Percentiles rank a stretch among this genome's conserved stretches.
These are phyloP conservation scores for Drosophila orena DNA, from an alignment of 1,140 invertebrate species.

Conservation along the genomic window DNA sequence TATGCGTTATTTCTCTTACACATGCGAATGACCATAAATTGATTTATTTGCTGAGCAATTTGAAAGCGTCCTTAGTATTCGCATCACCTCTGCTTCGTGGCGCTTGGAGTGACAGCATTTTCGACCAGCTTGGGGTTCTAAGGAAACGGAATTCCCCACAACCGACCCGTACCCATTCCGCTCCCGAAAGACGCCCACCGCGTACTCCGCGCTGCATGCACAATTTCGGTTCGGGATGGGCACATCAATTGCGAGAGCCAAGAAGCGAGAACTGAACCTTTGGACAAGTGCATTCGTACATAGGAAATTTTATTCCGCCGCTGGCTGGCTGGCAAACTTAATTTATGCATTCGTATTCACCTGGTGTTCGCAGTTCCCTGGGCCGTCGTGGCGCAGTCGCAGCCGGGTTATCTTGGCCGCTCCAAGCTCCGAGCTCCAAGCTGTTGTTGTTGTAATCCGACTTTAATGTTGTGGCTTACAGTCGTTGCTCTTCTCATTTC, in stretches of 20 bases:
- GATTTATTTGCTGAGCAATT: neutral
- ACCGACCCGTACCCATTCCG: conserved; percentile 40
- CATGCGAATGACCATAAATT: neutral
- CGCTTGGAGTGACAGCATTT: conserved; percentile 17
- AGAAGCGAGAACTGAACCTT: conserved; percentile 45
- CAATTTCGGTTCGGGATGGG: conserved; percentile 51
- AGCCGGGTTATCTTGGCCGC: conserved; percentile 21
- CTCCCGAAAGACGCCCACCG: conserved; percentile 16
- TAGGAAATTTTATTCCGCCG: conserved; percentile 69
- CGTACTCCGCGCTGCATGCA: conserved; percentile 64
- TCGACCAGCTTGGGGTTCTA: neutral
- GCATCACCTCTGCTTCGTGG: conserved; percentile 2
- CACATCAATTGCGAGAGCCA: conserved; percentile 22
- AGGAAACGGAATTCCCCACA: conserved; percentile 49
- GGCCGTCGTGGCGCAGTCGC: conserved; percentile 51
- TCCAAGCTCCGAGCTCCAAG: neutral
- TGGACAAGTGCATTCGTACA: conserved; percentile 79
- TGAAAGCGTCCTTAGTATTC: neutral
- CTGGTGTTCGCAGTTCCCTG: conserved; percentile 43
- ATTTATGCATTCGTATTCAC: conserved; percentile 78
- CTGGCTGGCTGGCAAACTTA: conserved; percentile 23
- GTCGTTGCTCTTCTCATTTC: conserved; percentile 24
- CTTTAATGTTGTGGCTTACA: conserved; percentile 22
- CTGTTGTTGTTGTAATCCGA: conserved; percentile 18
- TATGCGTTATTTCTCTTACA: too few relatives aligned